phyloP scores from a whole-genome alignment of 2,888 invertebrate species.

The Portevinia maculata region DNA sequence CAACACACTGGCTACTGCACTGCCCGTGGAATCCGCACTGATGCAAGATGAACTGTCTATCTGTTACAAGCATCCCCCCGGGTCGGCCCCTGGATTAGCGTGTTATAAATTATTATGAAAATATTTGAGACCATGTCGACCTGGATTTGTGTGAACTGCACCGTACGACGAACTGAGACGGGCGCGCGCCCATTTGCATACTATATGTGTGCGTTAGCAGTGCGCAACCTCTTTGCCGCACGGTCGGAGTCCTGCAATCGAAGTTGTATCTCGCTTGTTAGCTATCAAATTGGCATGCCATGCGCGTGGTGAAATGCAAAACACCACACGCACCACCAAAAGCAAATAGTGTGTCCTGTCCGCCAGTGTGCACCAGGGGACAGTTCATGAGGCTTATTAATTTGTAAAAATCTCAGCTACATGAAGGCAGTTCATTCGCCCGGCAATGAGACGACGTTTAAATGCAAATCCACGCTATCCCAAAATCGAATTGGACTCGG shows the following conservation, averaged over 20 bases:
- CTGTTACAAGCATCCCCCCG: neutral
- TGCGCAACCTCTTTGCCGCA: constrained; percentile 33
- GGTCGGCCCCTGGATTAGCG: constrained; percentile 16
- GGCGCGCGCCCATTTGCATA: constrained; percentile 65
- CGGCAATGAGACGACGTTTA: constrained; percentile 30
- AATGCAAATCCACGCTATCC: constrained; percentile 58
- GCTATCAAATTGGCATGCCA: constrained; percentile 73
- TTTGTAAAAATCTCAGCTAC: constrained; percentile 73
- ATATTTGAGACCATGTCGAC: constrained; percentile 75
- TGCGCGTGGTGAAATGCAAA: constrained; percentile 63
- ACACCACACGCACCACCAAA: constrained; percentile 64
- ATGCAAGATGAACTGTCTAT: constrained; percentile 57
- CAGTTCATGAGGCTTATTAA: constrained; percentile 72
- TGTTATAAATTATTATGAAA: constrained; percentile 74
- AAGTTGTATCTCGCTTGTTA: constrained; percentile 72
- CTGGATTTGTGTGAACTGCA: constrained; percentile 65
- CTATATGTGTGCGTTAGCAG: constrained; percentile 28
- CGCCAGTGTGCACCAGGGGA: constrained; percentile 30
- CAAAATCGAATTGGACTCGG: constrained; percentile 50
- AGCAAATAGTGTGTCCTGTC: constrained; percentile 56
- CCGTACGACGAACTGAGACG: constrained; percentile 23
- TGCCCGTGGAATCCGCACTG: constrained; percentile 34
- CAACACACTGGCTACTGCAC: constrained; percentile 66
- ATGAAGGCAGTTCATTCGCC: constrained; percentile 65
- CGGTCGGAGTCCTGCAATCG: constrained; percentile 68